Evolutionary conservation across 2,113 vertebrate genomes (phyloP).

Genomic region (Dascyllus trimaculatus): DNA sequence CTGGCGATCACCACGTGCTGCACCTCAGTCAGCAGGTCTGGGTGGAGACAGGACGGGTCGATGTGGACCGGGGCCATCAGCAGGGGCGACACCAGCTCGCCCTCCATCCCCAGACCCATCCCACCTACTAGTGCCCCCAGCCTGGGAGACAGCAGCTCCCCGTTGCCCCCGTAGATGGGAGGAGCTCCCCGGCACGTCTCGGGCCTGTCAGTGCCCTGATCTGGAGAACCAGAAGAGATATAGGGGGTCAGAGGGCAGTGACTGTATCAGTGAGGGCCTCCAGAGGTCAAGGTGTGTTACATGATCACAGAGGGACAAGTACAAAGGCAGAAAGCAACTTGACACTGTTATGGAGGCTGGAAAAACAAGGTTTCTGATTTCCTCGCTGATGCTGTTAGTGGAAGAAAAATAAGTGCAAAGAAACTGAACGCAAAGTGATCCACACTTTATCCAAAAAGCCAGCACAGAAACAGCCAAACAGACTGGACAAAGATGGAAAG

Average conservation of each 20-base stretch:
- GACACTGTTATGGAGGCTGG: constrained; percentile 48
- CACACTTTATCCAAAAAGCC: neutral
- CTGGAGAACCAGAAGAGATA: constrained; percentile 78
- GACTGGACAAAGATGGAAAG: neutral
- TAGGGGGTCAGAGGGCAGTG: constrained; percentile 56
- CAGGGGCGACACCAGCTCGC: constrained; percentile 93
- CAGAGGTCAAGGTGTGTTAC: constrained; percentile 52
- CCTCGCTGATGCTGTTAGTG: constrained; percentile 11
- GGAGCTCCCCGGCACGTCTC: constrained; percentile 91
- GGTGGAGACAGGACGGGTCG: constrained; percentile 92
- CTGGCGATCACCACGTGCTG: constrained; percentile 96
- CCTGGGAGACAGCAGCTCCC: constrained; percentile 92
- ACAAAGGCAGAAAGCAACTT: constrained; percentile 63
- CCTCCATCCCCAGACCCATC: constrained; percentile 82
- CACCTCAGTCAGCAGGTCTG: constrained; percentile 95
- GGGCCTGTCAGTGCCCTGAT: constrained; percentile 91
- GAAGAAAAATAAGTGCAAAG: neutral
- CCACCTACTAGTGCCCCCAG: constrained; percentile 77
- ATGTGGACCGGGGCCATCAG: constrained; percentile 92
- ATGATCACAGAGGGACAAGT: constrained; percentile 58
- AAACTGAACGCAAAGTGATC: neutral
- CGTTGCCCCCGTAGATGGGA: constrained; percentile 89
- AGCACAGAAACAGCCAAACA: neutral
- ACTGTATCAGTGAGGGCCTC: constrained; percentile 37
- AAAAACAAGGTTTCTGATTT: constrained; percentile 51